A percentile compares a stretch with the other conserved stretches of the same genome.
Conservation (phyloP, 2,888 invertebrate species). For the Torymus texanus region DNA sequence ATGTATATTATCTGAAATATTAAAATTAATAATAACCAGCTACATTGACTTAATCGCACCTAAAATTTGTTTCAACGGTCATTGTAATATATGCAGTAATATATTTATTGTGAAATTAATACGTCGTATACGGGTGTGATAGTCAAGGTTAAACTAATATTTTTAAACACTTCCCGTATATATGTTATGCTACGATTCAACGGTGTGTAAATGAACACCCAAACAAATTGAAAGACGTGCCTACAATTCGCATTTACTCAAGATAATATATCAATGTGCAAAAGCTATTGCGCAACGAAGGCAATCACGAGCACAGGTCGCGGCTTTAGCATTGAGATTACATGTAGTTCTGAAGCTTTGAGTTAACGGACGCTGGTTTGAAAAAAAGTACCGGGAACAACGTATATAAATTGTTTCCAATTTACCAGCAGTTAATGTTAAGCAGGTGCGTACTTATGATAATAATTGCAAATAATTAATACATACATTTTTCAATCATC, state of each 20-base stretch:
- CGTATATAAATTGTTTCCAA: not conserved
- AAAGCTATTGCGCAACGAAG: constrained; percentile 25
- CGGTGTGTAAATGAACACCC: no score
- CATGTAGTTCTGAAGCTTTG: not conserved
- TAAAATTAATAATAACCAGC: constrained; percentile 9
- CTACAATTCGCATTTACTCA: not conserved
- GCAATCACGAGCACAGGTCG: not conserved
- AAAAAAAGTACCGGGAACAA: constrained; percentile 1
- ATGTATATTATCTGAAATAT: constrained; percentile 4
- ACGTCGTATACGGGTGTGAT: no score
- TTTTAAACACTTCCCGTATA: no score
- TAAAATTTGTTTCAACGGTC: no score
- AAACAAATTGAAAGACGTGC: constrained; percentile 9
- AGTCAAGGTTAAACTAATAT: no score
- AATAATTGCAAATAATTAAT: not conserved
- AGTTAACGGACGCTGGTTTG: not conserved
- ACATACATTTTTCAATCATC: no score
- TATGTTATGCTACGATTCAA: no score
- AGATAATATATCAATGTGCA: not conserved
- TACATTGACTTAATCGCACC: no score
- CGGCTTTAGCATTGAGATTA: constrained; percentile 34
- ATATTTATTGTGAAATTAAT: no score
- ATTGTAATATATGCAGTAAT: no score
- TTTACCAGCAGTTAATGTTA: not conserved
- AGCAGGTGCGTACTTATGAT: not conserved